Evolutionary conservation across 1,140 invertebrate genomes (phyloP).

Genomic region (Aphelenchoides fujianensis): DNA sequence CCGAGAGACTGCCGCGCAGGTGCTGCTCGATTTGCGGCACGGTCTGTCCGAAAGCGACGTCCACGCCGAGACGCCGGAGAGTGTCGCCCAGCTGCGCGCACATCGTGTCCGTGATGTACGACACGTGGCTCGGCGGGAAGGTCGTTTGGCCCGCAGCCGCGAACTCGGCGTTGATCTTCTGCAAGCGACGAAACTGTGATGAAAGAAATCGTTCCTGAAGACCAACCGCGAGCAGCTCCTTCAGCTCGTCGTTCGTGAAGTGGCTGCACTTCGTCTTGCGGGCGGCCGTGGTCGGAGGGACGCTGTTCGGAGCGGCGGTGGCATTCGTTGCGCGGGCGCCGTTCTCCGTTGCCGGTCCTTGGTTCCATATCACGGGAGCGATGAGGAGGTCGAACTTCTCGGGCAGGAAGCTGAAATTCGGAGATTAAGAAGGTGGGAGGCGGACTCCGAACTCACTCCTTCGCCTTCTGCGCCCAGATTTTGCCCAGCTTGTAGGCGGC

Average conservation of each 20-base stretch:
- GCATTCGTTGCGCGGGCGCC: background rate
- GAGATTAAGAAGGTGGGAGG: no score
- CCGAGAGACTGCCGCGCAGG: background rate
- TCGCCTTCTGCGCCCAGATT: no score
- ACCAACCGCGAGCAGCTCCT: background rate
- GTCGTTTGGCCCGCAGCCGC: background rate
- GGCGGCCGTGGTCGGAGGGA: background rate
- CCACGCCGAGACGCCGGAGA: background rate
- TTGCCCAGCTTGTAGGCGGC: background rate
- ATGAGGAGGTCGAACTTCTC: background rate
- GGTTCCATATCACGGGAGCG: background rate
- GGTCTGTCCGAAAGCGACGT: background rate
- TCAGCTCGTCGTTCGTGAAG: conserved; percentile 14
- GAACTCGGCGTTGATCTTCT: background rate
- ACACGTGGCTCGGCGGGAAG: background rate
- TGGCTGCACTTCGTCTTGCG: conserved; percentile 21
- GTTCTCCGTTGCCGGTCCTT: background rate
- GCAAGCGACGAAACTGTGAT: background rate
- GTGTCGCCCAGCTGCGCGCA: background rate
- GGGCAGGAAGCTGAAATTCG: background rate
- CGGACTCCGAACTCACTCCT: no score
- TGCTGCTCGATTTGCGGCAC: background rate
- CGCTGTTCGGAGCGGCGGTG: background rate
- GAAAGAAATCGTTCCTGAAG: background rate
- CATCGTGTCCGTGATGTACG: background rate